phyloP scores from a whole-genome alignment of 2,797 vertebrate genomes.

The Coranthus polyacanthus region DNA sequence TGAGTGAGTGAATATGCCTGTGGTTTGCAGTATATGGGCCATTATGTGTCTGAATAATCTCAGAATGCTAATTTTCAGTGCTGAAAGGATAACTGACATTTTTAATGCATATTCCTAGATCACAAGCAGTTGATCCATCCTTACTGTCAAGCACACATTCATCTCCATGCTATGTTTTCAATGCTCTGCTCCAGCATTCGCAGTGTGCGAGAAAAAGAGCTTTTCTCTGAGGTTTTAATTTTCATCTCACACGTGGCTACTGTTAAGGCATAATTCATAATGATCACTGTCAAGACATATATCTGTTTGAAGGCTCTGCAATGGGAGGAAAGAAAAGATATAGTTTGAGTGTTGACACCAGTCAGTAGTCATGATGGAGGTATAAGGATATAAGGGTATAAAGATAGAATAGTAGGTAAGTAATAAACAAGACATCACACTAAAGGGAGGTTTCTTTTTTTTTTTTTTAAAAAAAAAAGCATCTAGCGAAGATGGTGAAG shows the following conservation, averaged over 20 bases:
- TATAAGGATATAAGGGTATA: too few species aligned
- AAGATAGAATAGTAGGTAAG: too few species aligned
- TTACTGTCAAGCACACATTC: constrained; percentile 43
- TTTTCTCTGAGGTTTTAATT: constrained; percentile 45
- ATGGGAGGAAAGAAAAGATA: too few species aligned
- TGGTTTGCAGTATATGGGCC: constrained; percentile 34
- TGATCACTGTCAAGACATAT: constrained; percentile 6
- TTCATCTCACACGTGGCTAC: too few species aligned
- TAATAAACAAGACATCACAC: too few species aligned
- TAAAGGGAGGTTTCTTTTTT: too few species aligned
- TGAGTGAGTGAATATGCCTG: constrained; percentile 35
- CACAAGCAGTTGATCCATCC: constrained; percentile 48
- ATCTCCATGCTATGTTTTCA: constrained; percentile 37
- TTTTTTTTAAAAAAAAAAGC: too few species aligned
- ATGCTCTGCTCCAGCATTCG: constrained; percentile 29
- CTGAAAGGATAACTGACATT: constrained; percentile 56
- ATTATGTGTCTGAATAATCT: constrained; percentile 47
- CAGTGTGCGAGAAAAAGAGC: constrained; percentile 17
- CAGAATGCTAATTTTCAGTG: constrained; percentile 49
- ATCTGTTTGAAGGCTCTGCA: constrained; percentile 17
- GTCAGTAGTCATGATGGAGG: too few species aligned
- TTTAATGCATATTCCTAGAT: constrained; percentile 60
- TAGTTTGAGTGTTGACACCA: too few species aligned
- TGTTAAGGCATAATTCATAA: constrained; percentile 25
- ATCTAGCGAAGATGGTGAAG: too few species aligned